Evolutionary conservation across 2,797 vertebrate genomes (phyloP), one percentile per base, ranked within the genome.

Genomic region (Euphonia xanthogaster): DNA sequence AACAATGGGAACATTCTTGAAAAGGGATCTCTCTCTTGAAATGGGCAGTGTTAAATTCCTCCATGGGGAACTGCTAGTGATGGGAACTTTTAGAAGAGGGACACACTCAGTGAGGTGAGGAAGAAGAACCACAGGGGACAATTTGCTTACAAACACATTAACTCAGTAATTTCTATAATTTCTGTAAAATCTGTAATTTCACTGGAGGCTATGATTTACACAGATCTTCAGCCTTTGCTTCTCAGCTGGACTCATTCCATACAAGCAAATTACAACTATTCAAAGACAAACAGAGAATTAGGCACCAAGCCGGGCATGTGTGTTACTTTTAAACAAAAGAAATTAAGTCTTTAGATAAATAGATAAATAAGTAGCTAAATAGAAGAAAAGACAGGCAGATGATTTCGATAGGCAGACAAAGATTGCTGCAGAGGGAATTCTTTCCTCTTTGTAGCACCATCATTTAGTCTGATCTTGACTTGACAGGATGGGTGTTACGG

Each of bases 181-280:
- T 76, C 73, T 86, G 37, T 47, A 74, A 86, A 90, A 86, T 92
- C 71, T 67, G 33, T 78, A 80, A 61, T 86, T 96, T 94, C 33
- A 83, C 7, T 83, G 35, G 37, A 93, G 62, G 75, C 76, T 91
- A 23, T 68, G 58, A 80, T 91, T 95, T 90, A 86, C 47, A 73
- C 39, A 83, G 71, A 90, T 86, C 61, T 92, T 86, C 48, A 77
- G 48, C 78, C 91, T 90, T 70, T 60, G 61, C 31, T 70, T 92
- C 71, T 85, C 95, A 88, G 72, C 45, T 79, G 77, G 82, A 86
- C 63, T 88, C 73, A 48, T 3, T 88, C 85, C 44, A 62, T 60
- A 88, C 42, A 73, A 89, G 90, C 45, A 82, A 93, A 97, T 82
- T 81, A n/a, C 14, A 71, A 92, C 78, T 65, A 93, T 87, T 90